Evolutionary conservation across 2,797 vertebrate species (phyloP), one percentile per base, ranked within the genome.

Genomic region (Natrix natrix): DNA sequence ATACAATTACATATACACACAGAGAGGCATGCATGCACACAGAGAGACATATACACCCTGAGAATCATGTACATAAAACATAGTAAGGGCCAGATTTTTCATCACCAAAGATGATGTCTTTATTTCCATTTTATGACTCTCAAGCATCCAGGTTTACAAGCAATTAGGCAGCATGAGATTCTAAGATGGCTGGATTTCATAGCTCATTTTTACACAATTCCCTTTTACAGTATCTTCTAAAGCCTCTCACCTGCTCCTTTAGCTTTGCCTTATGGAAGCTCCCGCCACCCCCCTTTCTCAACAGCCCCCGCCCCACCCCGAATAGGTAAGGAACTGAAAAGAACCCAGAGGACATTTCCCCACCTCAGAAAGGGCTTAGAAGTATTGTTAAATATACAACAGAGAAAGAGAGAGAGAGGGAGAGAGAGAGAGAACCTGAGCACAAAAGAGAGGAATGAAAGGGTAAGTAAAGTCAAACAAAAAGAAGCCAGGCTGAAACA

Each of bases 371-470:
- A 57, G 83, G 95, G 95, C 96, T 89, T 92, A 92, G 96, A 97
- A 96, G 95, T 96, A 96, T 97, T 91, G 94, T 95, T 94, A 96
- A 97, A 97, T 95, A 97, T 95, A 97, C 95, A 97, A 94, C 95
- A 95, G 96, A 97, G 97, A 96, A 97, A 90, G 94, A 96, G 98
- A 98, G 97, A 97, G 98, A 98, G 97, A 97, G 98, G 98, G 98
- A 99, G 98, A 98, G 66, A 98, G 99, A 98, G 98, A 97, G 98
- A 98, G 98, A 98, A 98, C 97, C 96, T 96, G 97, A 96, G 98
- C 98, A 99, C 98, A 99, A 98, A 98, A 98, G 99, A 98, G 98
- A 98, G 98, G 98, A 99, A 99, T 99, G 98, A 98, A 98, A 99
- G 98, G 99, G 98, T 99, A 98, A 98, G 97, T 97, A 97, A 98